Base-by-base conservation (phyloP, 2,888 invertebrate genomes). In the Selenia dentaria region DNA sequence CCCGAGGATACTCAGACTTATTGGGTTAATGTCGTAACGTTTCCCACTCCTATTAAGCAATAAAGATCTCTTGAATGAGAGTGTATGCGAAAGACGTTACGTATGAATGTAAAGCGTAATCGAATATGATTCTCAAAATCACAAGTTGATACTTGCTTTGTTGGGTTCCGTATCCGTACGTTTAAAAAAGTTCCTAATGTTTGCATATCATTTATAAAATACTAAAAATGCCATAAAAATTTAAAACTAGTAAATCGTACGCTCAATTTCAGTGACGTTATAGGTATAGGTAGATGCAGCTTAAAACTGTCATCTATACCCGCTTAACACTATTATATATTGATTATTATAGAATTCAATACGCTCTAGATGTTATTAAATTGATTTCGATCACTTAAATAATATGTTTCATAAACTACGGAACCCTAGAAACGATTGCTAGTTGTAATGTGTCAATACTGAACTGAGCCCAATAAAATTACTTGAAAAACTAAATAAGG, bases 21-120 rank as follows among this genome's bases (percentile, higher is more conserved):
- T 2, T 22, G 8, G 22, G 22, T 8, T 22, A 6, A 22, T 25
- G 9, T n/a, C 28, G 24, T 27, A 28, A 20, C 18, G 42, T 25
- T 43, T 43, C 31, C 22, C 24, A 32, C 45, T 38, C 38, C 25
- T 26, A 6, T 35, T 40, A 50, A 42, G 25, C 42, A 50, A 54
- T 59, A 55, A 58, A 58, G 67, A 64, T 64, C 63, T 64, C 65
- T 60, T 53, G 39, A 50, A 46, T 54, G 45, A 48, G 49, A 40
- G 31, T 63, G 57, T 53, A 52, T 64, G 61, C 43, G 46, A 56
- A 64, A 47, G 54, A 62, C 58, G 56, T 46, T 42, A 59, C 44
- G 54, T 57, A 55, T 63, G 60, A 40, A 44, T 59, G 44, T 41
- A 33, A 40, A 24, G 29, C 11, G 12, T 22, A 33, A 41, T 45